Percentiles rank a stretch among this genome's conserved stretches.
Evolutionary conservation across 2,888 invertebrate genomes (phyloP).

Genomic region (Tinea pellionella): DNA sequence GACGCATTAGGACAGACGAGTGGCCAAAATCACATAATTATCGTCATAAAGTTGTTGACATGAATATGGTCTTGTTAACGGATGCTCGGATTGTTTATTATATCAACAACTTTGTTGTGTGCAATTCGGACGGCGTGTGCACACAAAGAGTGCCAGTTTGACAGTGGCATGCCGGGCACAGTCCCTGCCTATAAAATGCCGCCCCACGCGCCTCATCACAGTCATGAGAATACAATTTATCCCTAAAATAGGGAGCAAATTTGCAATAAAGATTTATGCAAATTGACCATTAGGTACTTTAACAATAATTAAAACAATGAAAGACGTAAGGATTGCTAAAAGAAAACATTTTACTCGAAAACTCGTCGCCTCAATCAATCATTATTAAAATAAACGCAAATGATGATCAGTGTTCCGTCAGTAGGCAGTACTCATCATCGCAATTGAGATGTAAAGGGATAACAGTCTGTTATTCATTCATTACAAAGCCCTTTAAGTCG

Average conservation of each 20-base stretch:
- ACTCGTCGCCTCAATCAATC: background rate
- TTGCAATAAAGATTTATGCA: background rate
- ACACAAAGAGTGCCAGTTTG: conserved; percentile 55
- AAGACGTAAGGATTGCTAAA: too few species aligned
- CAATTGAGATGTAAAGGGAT: conserved; percentile 33
- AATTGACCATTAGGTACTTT: background rate
- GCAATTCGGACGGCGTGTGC: conserved; percentile 41
- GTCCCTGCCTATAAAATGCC: conserved; percentile 59
- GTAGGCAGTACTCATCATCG: conserved; percentile 16
- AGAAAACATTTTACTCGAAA: too few species aligned
- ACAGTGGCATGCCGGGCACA: conserved; percentile 55
- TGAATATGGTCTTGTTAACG: background rate
- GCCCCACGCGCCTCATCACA: conserved; percentile 56
- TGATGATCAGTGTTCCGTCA: conserved; percentile 31
- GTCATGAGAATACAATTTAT: conserved; percentile 30
- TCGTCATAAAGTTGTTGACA: background rate
- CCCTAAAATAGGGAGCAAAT: background rate
- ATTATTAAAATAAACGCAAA: background rate
- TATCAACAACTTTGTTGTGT: background rate
- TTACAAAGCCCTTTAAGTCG: conserved; percentile 34
- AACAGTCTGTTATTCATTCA: conserved; percentile 22
- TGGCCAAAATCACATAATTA: background rate
- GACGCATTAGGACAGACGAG: background rate
- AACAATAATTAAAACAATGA: too few species aligned
- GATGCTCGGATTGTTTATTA: background rate